Evolutionary conservation across 2,888 invertebrate genomes (phyloP).

Genomic region (Phlogophora meticulosa): DNA sequence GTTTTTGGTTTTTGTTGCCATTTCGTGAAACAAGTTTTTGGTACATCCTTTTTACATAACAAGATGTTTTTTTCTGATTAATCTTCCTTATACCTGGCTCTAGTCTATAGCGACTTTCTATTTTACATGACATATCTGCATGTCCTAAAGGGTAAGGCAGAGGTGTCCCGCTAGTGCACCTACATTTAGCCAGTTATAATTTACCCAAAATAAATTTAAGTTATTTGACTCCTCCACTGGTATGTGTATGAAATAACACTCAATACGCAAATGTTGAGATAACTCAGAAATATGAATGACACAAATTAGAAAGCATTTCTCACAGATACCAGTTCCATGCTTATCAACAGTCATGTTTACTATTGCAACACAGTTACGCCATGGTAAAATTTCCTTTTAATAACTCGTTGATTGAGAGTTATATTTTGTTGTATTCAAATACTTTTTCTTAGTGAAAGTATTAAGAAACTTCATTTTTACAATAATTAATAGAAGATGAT

Average conservation of each 20-base stretch:
- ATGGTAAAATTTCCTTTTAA: conserved; percentile 40
- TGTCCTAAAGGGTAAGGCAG: no score
- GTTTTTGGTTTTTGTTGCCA: conserved; percentile 5
- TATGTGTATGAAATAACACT: neutral
- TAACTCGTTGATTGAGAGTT: conserved; percentile 22
- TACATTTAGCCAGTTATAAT: no score
- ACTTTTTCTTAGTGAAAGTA: conserved; percentile 52
- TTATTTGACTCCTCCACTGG: no score
- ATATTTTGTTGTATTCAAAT: conserved; percentile 22
- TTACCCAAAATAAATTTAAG: no score
- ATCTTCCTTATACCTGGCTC: neutral
- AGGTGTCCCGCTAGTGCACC: no score
- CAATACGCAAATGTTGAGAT: conserved; percentile 17
- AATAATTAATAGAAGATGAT: neutral
- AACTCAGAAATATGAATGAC: conserved; percentile 27
- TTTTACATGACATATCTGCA: no score
- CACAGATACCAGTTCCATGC: conserved; percentile 47
- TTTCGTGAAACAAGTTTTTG: conserved; percentile 9
- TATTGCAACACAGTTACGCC: conserved; percentile 28
- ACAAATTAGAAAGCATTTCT: conserved; percentile 55
- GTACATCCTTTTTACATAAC: neutral
- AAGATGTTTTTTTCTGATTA: neutral
- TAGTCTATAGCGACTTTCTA: no score
- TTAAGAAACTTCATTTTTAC: conserved; percentile 2
- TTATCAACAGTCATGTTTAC: conserved; percentile 41